Percentiles rank a stretch among this genome's conserved stretches.
These are phyloP conservation scores for Crocuta crocuta DNA, from an alignment of 2,113 vertebrate species.

Conservation along the genomic window DNA sequence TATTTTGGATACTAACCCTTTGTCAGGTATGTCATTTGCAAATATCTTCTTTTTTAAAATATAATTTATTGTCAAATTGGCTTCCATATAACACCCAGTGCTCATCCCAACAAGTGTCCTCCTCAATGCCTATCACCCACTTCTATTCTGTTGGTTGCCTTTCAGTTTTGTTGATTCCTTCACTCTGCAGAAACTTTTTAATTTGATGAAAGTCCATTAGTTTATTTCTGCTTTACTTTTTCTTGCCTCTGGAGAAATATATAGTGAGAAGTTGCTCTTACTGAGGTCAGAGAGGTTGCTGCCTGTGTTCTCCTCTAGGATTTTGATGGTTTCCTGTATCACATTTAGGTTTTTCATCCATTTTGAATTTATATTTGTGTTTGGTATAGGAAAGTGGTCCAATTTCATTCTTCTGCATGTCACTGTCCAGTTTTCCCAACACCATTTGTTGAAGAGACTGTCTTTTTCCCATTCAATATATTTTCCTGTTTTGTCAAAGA, in stretches of 20 bases:
- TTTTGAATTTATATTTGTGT: not conserved
- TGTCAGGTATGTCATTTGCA: not conserved
- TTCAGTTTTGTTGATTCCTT: not conserved
- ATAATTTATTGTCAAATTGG: no score
- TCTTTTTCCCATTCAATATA: not conserved
- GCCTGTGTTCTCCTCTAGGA: not conserved
- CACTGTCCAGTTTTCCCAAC: not conserved
- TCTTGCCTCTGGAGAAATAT: not conserved
- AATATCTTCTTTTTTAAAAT: not conserved
- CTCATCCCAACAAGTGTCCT: no score
- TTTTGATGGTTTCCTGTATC: not conserved
- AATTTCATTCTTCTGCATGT: not conserved
- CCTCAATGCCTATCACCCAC: no score
- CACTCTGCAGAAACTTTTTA: not conserved
- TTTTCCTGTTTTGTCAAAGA: not conserved
- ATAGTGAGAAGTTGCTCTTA: not conserved
- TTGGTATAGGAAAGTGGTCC: not conserved
- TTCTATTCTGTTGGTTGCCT: not conserved
- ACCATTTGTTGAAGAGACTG: not conserved
- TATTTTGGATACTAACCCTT: not conserved
- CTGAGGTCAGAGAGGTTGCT: not conserved
- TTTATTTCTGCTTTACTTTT: not conserved
- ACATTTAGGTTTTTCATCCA: not conserved
- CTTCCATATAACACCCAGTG: no score
- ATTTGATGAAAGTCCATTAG: not conserved